Evolutionary conservation across 1,140 invertebrate genomes (phyloP), one percentile per base, ranked within the genome.

Genomic region (Akabosia matsudoensis): DNA sequence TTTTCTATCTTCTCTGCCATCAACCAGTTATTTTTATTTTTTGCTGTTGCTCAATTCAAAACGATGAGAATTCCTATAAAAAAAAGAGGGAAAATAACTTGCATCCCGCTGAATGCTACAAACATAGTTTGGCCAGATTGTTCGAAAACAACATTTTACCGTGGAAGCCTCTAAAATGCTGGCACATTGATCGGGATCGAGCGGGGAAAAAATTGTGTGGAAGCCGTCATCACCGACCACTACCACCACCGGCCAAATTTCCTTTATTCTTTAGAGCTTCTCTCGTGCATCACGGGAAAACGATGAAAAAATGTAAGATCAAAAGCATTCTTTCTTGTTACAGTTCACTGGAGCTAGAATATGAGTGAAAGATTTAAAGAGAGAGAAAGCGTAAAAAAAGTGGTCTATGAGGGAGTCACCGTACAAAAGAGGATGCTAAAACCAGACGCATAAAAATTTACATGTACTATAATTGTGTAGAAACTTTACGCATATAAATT

Each of bases 271-370:
- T n/a, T n/a, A n/a, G n/a, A n/a, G n/a, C n/a, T n/a, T n/a, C n/a
- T n/a, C n/a, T n/a, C n/a, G n/a, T n/a, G n/a, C n/a, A n/a, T n/a
- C 45, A 10, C 45, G 45, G 45, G 45, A 51, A 13, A 51, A 51
- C n/a, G n/a, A 61, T 14, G 54, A 61, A 67, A 30, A 67, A 67
- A 24, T 4, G 3, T 13, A 67, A 67, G 61, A 67, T 67, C 61
- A 67, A 67, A 45, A 67, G 61, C 61, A 4, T 67, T 67, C 28
- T 67, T 31, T 67, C 61, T 67, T n/a, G 28, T 67, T n/a, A 67
- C 61, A 67, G 61, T 67, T 67, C 61, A 67, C 13, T 30, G 61
- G 31, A 67, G 61, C 61, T 67, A n/a, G 61, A 67, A 67, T 67
- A 31, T 67, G 37, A 45, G 18, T 7, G 18, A 18, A 45, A 18